A percentile compares a stretch with the other conserved stretches of the same genome.
phyloP scores from a whole-genome alignment of 2,888 invertebrate genomes.

The Scaptomyza cyrtandrae region DNA sequence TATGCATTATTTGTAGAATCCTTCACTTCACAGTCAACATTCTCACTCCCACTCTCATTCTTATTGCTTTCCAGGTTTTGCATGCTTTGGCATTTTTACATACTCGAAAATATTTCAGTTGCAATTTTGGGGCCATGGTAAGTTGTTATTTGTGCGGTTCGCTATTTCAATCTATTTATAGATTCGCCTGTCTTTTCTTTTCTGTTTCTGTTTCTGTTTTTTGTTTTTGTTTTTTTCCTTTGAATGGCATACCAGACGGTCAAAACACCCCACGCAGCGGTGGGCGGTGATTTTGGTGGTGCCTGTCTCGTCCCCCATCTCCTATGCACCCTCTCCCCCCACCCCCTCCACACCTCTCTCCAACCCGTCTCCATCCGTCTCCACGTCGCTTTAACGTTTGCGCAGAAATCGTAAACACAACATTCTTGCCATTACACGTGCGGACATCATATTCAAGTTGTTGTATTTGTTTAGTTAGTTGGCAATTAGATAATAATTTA shows the following conservation, averaged over 20 bases:
- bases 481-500: slow-evolving; percentile 76
- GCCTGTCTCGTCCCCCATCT: too few species aligned
- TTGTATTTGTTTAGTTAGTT: slow-evolving; percentile 50
- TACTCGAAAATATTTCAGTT: too few species aligned
- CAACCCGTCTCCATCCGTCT: neutral
- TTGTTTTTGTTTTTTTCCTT: too few species aligned
- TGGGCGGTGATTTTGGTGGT: slow-evolving; percentile 5
- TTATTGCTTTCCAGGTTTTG: too few species aligned
- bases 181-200: slow-evolving; percentile 55
- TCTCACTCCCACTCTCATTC: too few species aligned
- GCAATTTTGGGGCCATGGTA: too few species aligned
- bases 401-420: slow-evolving; percentile 62
- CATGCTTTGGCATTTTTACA: too few species aligned
- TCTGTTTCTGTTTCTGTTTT: too few species aligned
- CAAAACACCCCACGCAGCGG: slow-evolving; percentile 38
- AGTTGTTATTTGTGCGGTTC: slow-evolving; percentile 6
- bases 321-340: neutral
- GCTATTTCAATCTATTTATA: slow-evolving; percentile 57
- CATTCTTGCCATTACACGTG: slow-evolving; percentile 69
- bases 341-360: neutral
- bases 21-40: too few species aligned
- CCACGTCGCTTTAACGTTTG: too few species aligned
- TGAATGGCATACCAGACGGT: slow-evolving; percentile 62
- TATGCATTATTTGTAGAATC: too few species aligned
- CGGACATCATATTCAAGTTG: slow-evolving; percentile 55